Conservation (phyloP, 2,113 vertebrate species). For the Sigmodon hispidus region DNA sequence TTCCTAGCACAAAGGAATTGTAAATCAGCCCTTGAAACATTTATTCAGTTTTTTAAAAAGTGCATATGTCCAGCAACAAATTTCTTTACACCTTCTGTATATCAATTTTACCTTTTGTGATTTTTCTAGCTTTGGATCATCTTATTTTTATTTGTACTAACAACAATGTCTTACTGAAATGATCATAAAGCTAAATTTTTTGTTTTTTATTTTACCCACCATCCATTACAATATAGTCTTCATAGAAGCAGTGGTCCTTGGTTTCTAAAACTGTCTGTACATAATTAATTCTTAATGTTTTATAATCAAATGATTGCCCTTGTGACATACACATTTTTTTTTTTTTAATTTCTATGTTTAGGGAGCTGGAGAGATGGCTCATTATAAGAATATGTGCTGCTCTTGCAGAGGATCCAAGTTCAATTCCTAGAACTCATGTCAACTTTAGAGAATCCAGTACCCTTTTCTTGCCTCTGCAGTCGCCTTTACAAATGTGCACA, state of each 20-base stretch:
- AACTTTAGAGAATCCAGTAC: neutral
- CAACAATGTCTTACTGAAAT: conserved; percentile 30
- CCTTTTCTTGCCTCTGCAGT: neutral
- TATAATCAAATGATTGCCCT: neutral
- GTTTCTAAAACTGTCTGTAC: neutral
- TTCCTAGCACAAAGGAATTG: neutral
- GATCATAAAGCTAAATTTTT: neutral
- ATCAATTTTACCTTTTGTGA: conserved; percentile 5
- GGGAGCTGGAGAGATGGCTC: neutral
- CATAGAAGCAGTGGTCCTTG: neutral
- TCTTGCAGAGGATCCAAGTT: neutral
- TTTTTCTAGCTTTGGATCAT: neutral
- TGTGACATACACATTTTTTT: neutral
- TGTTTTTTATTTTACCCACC: neutral
- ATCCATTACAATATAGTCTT: neutral
- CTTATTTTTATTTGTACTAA: conserved; percentile 25
- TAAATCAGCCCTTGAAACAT: conserved; percentile 15
- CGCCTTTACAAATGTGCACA: neutral
- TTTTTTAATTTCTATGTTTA: neutral
- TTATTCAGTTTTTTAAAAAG: conserved; percentile 44
- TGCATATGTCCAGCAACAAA: conserved; percentile 17
- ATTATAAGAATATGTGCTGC: neutral
- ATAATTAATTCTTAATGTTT: conserved; percentile 14
- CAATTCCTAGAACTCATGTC: neutral
- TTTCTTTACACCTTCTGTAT: conserved; percentile 14